Conservation (phyloP, 2,113 vertebrate species). For the Pteruthius melanotis region DNA sequence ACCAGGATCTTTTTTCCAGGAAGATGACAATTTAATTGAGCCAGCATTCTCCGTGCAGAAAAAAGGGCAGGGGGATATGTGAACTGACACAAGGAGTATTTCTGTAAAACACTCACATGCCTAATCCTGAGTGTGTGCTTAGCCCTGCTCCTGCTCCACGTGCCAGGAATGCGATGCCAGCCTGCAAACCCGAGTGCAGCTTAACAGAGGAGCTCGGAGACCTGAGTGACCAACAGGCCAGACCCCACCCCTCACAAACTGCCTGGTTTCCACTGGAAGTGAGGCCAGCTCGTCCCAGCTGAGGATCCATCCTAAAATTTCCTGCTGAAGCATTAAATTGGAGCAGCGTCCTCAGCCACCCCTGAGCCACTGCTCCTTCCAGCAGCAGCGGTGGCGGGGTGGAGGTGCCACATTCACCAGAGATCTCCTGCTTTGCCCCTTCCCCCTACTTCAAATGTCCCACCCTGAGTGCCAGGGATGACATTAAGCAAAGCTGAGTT, state of each 20-base stretch:
- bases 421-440: not conserved
- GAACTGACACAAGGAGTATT: not conserved
- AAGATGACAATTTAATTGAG: not conserved
- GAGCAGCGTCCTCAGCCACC: not conserved
- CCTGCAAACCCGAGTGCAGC: not conserved
- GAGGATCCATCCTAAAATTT: not conserved
- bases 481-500: not conserved
- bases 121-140: not conserved
- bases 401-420: not conserved
- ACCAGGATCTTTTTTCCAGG: not conserved
- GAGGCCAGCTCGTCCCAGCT: not conserved
- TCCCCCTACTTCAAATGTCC: not conserved
- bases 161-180: not conserved
- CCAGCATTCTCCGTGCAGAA: not conserved
- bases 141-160: not conserved
- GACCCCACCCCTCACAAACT: not conserved
- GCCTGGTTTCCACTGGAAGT: not conserved
- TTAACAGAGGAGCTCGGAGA: not conserved
- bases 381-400: fast-evolving
- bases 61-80: not conserved
- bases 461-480: fast-evolving
- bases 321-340: not conserved
- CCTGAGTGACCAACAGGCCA: not conserved
- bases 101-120: not conserved
- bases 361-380: not conserved